Percentiles rank a stretch among this genome's conserved stretches.
Conservation (phyloP, 1,140 invertebrate species). For the Neomicropteryx cornuta region DNA sequence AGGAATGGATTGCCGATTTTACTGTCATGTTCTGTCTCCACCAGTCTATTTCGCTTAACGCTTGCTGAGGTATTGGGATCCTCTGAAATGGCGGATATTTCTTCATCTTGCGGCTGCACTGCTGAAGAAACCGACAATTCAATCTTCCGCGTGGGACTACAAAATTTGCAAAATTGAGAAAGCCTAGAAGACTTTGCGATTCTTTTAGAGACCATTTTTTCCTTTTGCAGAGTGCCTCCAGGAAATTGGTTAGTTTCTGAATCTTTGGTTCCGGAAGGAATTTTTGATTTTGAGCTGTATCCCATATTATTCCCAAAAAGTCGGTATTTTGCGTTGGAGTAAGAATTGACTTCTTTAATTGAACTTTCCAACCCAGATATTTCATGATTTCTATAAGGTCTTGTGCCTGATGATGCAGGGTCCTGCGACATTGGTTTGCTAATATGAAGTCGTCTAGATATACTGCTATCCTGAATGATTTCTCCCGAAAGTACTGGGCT, state of each 20-base stretch:
- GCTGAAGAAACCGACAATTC: slow-evolving; percentile 6
- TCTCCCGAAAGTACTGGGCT: slow-evolving; percentile 8
- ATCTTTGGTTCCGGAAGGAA: not conserved
- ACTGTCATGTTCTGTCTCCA: slow-evolving; percentile 12
- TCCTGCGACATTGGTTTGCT: slow-evolving; percentile 2
- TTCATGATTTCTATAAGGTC: slow-evolving; percentile 7
- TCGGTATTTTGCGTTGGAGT: slow-evolving; percentile 9
- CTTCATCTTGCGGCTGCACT: slow-evolving; percentile 1
- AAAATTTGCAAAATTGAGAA: slow-evolving; percentile 32
- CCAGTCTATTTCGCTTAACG: slow-evolving; percentile 9
- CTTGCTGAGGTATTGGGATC: not conserved
- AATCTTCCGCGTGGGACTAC: slow-evolving; percentile 36
- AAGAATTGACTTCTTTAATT: slow-evolving; percentile 9
- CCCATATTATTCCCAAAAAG: slow-evolving; percentile 13
- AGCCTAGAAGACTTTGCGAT: slow-evolving; percentile 1
- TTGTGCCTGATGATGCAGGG: slow-evolving; percentile 3
- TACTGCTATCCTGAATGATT: slow-evolving; percentile 12
- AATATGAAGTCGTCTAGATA: slow-evolving; percentile 10
- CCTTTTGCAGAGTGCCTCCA: not conserved
- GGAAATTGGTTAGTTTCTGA: not conserved
- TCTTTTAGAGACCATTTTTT: slow-evolving; percentile 1
- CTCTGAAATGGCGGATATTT: not conserved
- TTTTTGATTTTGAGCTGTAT: slow-evolving; percentile 6
- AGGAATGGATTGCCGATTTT: slow-evolving; percentile 7
- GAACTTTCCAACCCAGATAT: slow-evolving; percentile 14